These are phyloP conservation scores for Antheraea yamamai DNA, from an alignment of 2,888 invertebrate genomes.

Conservation along the genomic window DNA sequence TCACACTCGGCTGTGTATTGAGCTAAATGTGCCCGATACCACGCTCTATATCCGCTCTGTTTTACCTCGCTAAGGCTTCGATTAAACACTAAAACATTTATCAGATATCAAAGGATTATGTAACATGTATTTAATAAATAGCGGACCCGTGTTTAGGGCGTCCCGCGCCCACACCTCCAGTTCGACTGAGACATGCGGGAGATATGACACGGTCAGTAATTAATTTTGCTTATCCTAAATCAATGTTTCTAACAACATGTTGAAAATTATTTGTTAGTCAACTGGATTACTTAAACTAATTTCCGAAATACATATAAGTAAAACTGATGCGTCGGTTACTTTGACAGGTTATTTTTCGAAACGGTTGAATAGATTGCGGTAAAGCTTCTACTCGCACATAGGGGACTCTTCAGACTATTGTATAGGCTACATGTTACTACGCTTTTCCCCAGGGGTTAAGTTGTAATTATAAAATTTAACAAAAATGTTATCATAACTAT, in stretches of 20 bases:
- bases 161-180: background rate
- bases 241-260: background rate
- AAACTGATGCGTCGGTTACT: no score
- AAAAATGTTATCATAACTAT: no score
- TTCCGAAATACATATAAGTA: no score
- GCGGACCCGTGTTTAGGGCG: background rate
- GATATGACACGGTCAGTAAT: background rate
- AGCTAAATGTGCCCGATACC: background rate
- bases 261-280: background rate
- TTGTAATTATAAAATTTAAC: no score
- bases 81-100: slow-evolving; percentile 11
- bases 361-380: no score
- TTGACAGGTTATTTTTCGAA: no score
- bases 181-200: background rate
- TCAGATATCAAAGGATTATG: slow-evolving; percentile 11
- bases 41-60: slow-evolving; percentile 6
- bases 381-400: no score
- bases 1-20: background rate
- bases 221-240: background rate
- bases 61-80: slow-evolving; percentile 3
- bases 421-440: no score
- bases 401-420: no score
- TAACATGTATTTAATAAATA: slow-evolving; percentile 1
- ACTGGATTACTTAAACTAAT: background rate
- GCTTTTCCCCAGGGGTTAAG: no score